Base-by-base conservation (phyloP, 30 jellyfish, hydroid and myxozoan species). In the Aurelia coerulea region DNA sequence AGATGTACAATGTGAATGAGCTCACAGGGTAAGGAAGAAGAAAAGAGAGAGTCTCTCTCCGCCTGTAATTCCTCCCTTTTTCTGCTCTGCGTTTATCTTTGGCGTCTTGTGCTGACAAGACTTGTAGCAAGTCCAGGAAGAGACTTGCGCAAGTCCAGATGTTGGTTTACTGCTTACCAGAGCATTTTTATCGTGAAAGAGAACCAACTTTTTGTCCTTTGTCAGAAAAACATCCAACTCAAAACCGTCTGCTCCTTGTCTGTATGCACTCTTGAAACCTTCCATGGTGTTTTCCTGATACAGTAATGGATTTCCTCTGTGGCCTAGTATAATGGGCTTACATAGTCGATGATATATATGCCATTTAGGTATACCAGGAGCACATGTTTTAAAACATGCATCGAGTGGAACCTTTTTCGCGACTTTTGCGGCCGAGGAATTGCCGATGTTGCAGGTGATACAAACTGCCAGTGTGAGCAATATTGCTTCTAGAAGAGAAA, bases 221-320 rank as follows among this genome's bases (percentile, higher is more conserved):
- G 98, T 91, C 67, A 75, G 31, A 62, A 54, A 86, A n/a, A 86
- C 91, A 67, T 91, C 98, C 23, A 91, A 62, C 73, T 91, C 98
- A 53, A 78, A 91, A 11, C 96, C 98, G 54, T 80, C 85, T 11
- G 88, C 96, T 8, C 85, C 80, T 42, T 50, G 35, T 6, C 76
- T 80, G 5, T 33, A 62, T 46, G 78, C 82, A 49, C 94, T 86
- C 33, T 58, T 81, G 69, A 91, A 78, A 50, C 98, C 98, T 6
- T 85, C 98, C 58, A 78, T 9, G 10, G 96, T 78, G 77, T 91
- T 91, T 65, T 91, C 98, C 77, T 85, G 96, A 72, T 39, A 79
- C 10, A 23, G 58, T 76, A 42, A 34, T 3, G 98, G 98, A 23
- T 85, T 84, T 1, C 98, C 98, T n/a, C 98, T 83, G 54, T 91